Percentiles rank a stretch among this genome's conserved stretches.
Conservation (phyloP, 2,888 invertebrate species). For the Lottia gigantea region DNA sequence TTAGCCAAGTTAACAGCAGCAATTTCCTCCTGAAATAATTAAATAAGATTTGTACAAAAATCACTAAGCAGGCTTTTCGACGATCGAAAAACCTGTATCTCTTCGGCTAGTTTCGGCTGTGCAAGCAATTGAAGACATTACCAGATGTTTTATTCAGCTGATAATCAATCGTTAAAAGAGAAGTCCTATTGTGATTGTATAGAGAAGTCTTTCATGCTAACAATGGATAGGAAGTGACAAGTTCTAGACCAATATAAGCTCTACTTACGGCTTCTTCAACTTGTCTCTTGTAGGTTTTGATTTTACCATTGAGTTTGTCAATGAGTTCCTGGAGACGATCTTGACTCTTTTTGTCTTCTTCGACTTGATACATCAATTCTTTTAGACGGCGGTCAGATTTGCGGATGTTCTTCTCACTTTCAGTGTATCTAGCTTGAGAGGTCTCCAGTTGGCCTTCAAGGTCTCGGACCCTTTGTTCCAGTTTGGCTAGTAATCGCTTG, state of each 20-base stretch:
- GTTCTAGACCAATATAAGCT: background rate
- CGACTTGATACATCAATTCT: slow-evolving; percentile 80
- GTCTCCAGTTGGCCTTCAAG: slow-evolving; percentile 77
- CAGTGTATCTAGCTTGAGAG: slow-evolving; percentile 97
- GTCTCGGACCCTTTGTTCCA: slow-evolving; percentile 80
- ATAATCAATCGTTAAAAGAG: no score
- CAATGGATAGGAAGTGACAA: background rate
- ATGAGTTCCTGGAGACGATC: slow-evolving; percentile 98
- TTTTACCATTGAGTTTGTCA: slow-evolving; percentile 96
- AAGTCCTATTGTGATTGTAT: background rate
- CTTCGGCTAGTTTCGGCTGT: no score
- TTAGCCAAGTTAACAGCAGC: slow-evolving; percentile 70
- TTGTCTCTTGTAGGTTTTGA: slow-evolving; percentile 99
- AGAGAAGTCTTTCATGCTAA: background rate
- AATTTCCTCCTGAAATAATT: slow-evolving; percentile 64
- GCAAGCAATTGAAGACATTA: background rate
- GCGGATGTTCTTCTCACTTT: slow-evolving; percentile 96
- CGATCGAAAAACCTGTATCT: no score
- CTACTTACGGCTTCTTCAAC: slow-evolving; percentile 88
- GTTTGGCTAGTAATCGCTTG: slow-evolving; percentile 98
- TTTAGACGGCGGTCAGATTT: slow-evolving; percentile 94
- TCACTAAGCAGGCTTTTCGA: background rate
- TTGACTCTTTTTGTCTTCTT: slow-evolving; percentile 99
- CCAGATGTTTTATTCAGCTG: no score
- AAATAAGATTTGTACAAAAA: background rate